Conservation (phyloP, 2,888 invertebrate genomes). For the Platycheirus albimanus region DNA sequence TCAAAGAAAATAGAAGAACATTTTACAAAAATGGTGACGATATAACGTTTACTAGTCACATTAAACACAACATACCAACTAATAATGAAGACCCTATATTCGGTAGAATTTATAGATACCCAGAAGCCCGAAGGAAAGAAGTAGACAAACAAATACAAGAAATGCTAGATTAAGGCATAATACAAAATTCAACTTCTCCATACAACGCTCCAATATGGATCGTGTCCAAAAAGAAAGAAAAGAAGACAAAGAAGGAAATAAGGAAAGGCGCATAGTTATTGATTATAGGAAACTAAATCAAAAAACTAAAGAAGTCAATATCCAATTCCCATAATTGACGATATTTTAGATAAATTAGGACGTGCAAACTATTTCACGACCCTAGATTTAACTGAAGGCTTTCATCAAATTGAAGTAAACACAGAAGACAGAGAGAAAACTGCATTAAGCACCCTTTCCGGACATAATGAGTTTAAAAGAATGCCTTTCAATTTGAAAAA, state of each 20-base stretch:
- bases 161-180: too few species aligned
- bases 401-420: slow-evolving; percentile 2
- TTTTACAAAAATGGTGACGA: background rate
- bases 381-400: background rate
- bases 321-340: background rate
- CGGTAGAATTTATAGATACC: background rate
- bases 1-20: background rate
- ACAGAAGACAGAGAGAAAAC: background rate
- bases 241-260: background rate
- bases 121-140: background rate
- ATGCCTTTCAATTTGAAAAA: background rate
- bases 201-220: background rate
- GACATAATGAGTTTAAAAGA: background rate
- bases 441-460: background rate
- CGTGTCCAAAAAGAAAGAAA: background rate
- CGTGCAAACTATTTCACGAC: background rate
- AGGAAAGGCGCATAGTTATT: background rate
- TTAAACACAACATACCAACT: background rate
- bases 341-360: background rate
- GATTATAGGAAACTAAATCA: slow-evolving; percentile 6
- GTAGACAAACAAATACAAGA: background rate
- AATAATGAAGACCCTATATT: background rate
- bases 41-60: background rate
- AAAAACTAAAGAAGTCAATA: background rate
- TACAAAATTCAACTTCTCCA: background rate